Evolutionary conservation across 2,888 invertebrate species (phyloP).

Genomic region (Microctonus aethiopoides): DNA sequence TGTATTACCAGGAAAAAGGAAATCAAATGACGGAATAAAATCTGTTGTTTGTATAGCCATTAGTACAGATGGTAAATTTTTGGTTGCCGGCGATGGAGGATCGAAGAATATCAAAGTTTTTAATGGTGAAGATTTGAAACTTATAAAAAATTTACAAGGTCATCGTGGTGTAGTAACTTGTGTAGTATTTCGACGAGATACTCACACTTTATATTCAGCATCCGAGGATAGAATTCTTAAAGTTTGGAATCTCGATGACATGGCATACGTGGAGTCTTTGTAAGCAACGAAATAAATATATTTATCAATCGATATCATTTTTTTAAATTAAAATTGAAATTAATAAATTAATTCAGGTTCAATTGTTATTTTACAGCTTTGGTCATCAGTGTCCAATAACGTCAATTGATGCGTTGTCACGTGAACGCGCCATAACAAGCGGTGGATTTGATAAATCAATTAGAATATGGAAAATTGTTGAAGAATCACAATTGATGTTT

Average conservation of each 20-base stretch:
- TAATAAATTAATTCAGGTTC: not conserved
- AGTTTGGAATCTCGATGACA: constrained; percentile 96
- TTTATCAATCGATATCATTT: not conserved
- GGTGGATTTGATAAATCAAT: constrained; percentile 90
- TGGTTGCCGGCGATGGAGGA: constrained; percentile 79
- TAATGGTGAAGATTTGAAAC: constrained; percentile 81
- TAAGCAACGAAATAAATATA: too few species aligned
- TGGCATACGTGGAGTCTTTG: constrained; percentile 95
- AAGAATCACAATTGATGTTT: constrained; percentile 96
- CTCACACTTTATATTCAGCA: constrained; percentile 86
- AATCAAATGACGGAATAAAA: constrained; percentile 54
- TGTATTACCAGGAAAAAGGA: constrained; percentile 59
- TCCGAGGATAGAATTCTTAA: constrained; percentile 85
- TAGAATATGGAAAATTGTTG: constrained; percentile 95
- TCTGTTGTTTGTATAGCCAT: constrained; percentile 56
- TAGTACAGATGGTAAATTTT: constrained; percentile 80
- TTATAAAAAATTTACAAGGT: constrained; percentile 83
- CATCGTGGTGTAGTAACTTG: constrained; percentile 82
- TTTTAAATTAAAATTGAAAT: constrained; percentile 5
- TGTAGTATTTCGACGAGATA: constrained; percentile 84
- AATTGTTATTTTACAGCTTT: constrained; percentile 66
- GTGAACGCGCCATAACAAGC: constrained; percentile 88
- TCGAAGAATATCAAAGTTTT: constrained; percentile 82
- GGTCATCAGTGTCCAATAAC: constrained; percentile 92
- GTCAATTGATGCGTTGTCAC: constrained; percentile 86